Evolutionary conservation across 1,140 invertebrate genomes (phyloP).

Genomic region (Drosophila nebulosa): DNA sequence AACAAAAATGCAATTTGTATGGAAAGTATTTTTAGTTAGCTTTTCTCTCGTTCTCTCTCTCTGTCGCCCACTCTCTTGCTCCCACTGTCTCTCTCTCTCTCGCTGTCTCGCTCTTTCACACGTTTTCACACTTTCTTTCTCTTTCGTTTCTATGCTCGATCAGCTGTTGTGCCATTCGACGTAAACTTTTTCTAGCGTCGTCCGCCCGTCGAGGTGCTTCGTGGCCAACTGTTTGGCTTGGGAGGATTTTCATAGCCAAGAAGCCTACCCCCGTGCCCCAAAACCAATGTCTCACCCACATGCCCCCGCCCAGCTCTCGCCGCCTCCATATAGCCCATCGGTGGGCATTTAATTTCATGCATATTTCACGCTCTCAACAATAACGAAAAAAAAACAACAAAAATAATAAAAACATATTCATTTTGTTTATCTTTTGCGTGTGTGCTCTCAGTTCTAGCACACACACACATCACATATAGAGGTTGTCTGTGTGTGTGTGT

Average conservation of each 20-base stretch:
- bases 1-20: background rate
- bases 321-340: background rate
- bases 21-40: background rate
- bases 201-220: conserved; percentile 61
- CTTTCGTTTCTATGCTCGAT: conserved; percentile 44
- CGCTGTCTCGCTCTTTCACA: conserved; percentile 13
- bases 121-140: conserved; percentile 11
- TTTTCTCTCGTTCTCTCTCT: conserved; percentile 8
- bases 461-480: background rate
- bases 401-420: conserved; percentile 11
- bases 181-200: conserved; percentile 2
- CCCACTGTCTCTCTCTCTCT: conserved; percentile 4
- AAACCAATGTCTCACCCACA: background rate
- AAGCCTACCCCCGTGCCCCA: background rate
- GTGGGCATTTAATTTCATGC: conserved; percentile 20
- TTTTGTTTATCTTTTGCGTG: conserved; percentile 1
- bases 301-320: background rate
- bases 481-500: background rate
- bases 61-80: conserved; percentile 5
- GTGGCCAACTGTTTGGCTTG: conserved; percentile 56
- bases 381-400: conserved; percentile 18
- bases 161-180: conserved; percentile 36
- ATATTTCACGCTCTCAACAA: conserved; percentile 61
- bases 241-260: conserved; percentile 18
- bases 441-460: background rate